phyloP scores from a whole-genome alignment of 2,113 vertebrate genomes.

The Sturnus vulgaris region DNA sequence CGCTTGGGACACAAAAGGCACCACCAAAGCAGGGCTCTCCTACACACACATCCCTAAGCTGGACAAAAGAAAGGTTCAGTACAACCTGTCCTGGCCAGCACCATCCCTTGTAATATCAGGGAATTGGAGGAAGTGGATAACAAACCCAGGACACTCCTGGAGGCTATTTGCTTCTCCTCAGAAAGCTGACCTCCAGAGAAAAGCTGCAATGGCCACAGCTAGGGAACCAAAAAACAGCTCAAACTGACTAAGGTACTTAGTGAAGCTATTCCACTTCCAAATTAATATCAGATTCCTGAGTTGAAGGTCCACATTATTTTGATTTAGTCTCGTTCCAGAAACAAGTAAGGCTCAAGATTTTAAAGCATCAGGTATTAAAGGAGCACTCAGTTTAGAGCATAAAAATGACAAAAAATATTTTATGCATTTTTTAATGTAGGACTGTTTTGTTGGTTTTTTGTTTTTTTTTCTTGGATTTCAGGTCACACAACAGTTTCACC shows the following conservation, averaged over 20 bases:
- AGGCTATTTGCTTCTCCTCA: neutral
- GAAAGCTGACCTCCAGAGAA: neutral
- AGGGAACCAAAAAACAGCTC: neutral
- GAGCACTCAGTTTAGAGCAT: neutral
- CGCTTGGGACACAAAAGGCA: neutral
- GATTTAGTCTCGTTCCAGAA: neutral
- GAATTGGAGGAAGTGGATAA: neutral
- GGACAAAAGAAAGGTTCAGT: neutral
- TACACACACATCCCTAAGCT: fast-evolving
- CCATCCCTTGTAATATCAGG: neutral
- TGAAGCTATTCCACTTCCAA: neutral
- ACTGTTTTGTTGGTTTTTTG: fast-evolving
- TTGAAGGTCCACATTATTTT: neutral
- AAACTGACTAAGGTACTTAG: neutral
- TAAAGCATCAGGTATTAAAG: neutral
- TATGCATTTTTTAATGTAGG: neutral
- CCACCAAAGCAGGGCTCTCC: neutral
- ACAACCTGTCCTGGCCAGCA: neutral
- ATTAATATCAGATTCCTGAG: neutral
- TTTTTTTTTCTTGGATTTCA: neutral
- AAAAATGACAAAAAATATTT: neutral
- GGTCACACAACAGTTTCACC: neutral
- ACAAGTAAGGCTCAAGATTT: neutral
- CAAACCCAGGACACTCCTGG: neutral
- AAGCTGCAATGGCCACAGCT: neutral